Percentiles rank a stretch among this genome's conserved stretches.
phyloP scores from a whole-genome alignment of 2,113 vertebrate species.

The Aphelocoma coerulescens region DNA sequence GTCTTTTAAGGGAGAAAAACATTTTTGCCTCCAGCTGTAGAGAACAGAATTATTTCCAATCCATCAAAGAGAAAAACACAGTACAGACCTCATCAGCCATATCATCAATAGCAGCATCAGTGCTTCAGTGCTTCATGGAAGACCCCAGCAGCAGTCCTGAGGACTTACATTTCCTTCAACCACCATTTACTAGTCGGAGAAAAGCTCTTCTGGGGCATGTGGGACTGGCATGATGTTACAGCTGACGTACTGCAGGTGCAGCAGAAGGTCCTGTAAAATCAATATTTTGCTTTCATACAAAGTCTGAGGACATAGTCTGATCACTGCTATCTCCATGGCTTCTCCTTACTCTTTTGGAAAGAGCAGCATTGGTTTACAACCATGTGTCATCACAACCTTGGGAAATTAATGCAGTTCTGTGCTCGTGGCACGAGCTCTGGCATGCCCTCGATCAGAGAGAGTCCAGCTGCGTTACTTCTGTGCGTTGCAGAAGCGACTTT shows the following conservation, averaged over 20 bases:
- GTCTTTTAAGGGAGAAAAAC: slow-evolving; percentile 33
- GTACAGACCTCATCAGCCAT: slow-evolving; percentile 4
- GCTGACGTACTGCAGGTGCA: not conserved
- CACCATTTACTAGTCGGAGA: fast-evolving
- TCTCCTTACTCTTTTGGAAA: not conserved
- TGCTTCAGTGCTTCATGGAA: not conserved
- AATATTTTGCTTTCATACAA: not conserved
- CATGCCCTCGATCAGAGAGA: no score
- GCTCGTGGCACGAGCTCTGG: no score
- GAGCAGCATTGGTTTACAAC: not conserved
- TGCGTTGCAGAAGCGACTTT: no score
- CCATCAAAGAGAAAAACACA: slow-evolving; percentile 18
- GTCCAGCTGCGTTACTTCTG: no score
- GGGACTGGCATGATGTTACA: not conserved
- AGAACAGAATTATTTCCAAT: slow-evolving; percentile 31
- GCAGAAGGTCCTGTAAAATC: not conserved
- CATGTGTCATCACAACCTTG: not conserved
- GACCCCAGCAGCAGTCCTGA: not conserved
- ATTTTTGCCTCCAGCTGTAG: slow-evolving; percentile 10
- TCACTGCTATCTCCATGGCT: not conserved
- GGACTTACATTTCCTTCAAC: not conserved
- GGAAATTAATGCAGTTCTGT: not conserved
- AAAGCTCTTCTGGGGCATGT: not conserved
- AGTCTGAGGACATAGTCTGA: not conserved
- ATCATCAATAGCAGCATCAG: not conserved